These are phyloP conservation scores for Sebastolobus alascanus DNA, from an alignment of 2,797 vertebrate species.

Conservation along the genomic window DNA sequence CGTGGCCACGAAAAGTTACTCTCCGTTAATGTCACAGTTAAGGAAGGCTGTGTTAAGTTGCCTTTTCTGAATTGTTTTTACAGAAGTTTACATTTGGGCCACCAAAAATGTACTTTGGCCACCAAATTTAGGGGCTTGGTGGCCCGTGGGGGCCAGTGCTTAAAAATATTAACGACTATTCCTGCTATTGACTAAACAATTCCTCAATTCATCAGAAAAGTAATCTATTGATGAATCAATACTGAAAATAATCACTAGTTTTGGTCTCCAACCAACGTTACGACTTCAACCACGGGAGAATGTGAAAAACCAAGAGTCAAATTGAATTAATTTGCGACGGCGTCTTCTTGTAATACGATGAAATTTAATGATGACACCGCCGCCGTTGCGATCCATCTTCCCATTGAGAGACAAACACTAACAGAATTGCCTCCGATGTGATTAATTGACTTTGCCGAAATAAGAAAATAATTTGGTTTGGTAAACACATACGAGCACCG, in stretches of 20 bases:
- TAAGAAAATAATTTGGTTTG: constrained; percentile 71
- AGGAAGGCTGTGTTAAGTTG: no score
- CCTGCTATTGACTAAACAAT: background rate
- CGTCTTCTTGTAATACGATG: constrained; percentile 51
- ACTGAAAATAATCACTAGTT: constrained; percentile 3
- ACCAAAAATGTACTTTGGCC: no score
- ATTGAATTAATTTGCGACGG: constrained; percentile 52
- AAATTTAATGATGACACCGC: constrained; percentile 52
- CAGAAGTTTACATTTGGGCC: no score
- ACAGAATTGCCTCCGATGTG: constrained; percentile 57
- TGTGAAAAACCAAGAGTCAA: constrained; percentile 23
- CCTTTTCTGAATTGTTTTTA: no score
- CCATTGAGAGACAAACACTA: constrained; percentile 38
- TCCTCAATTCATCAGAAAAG: background rate
- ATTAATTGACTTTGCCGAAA: constrained; percentile 69
- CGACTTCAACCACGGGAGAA: background rate
- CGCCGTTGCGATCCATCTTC: constrained; percentile 49
- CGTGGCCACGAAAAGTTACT: no score
- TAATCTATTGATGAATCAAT: background rate
- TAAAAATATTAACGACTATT: background rate
- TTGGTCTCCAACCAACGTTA: constrained; percentile 7
- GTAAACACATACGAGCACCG: constrained; percentile 62
- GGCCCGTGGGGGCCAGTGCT: no score
- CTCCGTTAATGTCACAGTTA: no score
- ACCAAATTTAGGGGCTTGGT: no score